phyloP scores from a whole-genome alignment of 2,113 vertebrate genomes.

The Lycocorax pyrrhopterus region DNA sequence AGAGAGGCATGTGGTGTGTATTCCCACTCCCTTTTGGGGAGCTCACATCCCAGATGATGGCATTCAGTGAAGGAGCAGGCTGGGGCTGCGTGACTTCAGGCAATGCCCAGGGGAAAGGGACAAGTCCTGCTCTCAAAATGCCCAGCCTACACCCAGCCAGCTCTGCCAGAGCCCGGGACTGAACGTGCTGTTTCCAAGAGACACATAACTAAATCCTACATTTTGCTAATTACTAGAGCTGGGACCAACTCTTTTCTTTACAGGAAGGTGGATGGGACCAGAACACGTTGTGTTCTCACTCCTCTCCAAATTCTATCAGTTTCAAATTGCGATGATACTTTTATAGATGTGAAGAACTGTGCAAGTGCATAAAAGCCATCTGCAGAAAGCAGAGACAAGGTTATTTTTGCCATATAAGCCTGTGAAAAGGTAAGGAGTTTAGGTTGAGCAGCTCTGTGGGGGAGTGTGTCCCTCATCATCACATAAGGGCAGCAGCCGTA shows the following conservation, averaged over 20 bases:
- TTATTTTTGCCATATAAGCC: background rate
- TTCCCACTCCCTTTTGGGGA: background rate
- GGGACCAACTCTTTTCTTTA: background rate
- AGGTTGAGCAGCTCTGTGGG: background rate
- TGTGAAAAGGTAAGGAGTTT: background rate
- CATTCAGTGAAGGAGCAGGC: background rate
- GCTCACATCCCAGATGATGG: background rate
- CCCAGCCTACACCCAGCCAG: background rate
- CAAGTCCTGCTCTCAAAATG: background rate
- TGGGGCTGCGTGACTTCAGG: background rate
- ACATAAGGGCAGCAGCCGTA: rapidly evolving
- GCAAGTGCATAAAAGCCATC: background rate
- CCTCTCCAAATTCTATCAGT: background rate
- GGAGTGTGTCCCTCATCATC: background rate
- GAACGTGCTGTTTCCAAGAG: background rate
- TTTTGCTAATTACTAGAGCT: background rate
- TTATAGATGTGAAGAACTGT: background rate
- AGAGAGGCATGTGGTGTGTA: background rate
- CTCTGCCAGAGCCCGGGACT: background rate
- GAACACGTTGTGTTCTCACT: background rate
- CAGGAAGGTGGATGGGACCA: background rate
- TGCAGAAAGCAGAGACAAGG: background rate
- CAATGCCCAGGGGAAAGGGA: background rate
- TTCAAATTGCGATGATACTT: background rate
- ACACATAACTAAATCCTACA: background rate